These are phyloP conservation scores for Palythoa caribaeorum DNA, from an alignment of 92 coral and sea anemone genomes.

Conservation along the genomic window DNA sequence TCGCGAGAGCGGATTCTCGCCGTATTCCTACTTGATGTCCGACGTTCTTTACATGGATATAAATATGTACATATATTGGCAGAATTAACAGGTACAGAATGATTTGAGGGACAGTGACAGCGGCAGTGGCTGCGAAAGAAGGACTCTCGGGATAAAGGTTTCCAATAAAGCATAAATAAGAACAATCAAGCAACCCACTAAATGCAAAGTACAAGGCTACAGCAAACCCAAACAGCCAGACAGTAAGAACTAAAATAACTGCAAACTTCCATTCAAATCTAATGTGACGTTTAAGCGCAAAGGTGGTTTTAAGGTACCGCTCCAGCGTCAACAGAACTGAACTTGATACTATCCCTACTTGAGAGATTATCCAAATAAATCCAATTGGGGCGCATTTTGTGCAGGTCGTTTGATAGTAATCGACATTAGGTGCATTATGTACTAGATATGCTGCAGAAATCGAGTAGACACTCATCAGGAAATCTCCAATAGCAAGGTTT, in stretches of 20 bases:
- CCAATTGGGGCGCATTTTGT: conserved; percentile 2
- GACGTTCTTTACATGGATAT: not conserved
- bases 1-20: conserved; percentile 34
- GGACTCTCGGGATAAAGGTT: conserved; percentile 20
- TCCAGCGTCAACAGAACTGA: conserved; percentile 11
- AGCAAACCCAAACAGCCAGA: not conserved
- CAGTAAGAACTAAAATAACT: not conserved
- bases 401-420: conserved; percentile 12
- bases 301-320: conserved; percentile 11
- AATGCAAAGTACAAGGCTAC: not conserved
- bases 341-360: conserved; percentile 18
- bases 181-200: not conserved
- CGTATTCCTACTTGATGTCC: not conserved
- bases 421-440: not conserved
- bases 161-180: conserved; percentile 21
- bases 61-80: conserved; percentile 19
- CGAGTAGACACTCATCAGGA: conserved; percentile 16
- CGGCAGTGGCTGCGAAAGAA: not conserved
- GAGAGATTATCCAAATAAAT: not conserved
- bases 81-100: not conserved
- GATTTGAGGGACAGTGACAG: not conserved
- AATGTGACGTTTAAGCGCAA: not conserved
- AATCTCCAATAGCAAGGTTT: conserved; percentile 29
- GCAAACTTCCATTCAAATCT: not conserved
- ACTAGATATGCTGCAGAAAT: conserved; percentile 3